phyloP scores from a whole-genome alignment of 2,888 invertebrate genomes.

The Unio pictorum region DNA sequence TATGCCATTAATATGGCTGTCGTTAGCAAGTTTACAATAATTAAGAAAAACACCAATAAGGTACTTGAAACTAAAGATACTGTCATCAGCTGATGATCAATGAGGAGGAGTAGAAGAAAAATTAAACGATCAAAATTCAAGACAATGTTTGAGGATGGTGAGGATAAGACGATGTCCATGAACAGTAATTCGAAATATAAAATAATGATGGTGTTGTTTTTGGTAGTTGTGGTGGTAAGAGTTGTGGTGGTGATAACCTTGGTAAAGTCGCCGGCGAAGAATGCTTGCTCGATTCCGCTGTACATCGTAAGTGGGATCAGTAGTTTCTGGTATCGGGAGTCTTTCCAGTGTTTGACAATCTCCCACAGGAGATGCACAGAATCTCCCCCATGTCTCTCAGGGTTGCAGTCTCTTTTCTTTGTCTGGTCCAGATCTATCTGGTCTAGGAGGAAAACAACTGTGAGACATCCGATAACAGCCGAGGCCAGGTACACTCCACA shows the following conservation, averaged over 20 bases:
- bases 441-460: constrained; percentile 91
- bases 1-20: too few species aligned
- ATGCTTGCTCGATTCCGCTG: constrained; percentile 98
- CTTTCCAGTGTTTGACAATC: constrained; percentile 85
- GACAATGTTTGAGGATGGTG: too few species aligned
- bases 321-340: constrained; percentile 88
- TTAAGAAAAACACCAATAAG: too few species aligned
- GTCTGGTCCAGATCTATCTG: constrained; percentile 53
- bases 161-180: too few species aligned
- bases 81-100: too few species aligned
- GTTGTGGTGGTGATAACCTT: constrained; percentile 61
- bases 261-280: constrained; percentile 84
- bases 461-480: constrained; percentile 86
- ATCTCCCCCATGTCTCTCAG: constrained; percentile 4
- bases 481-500: constrained; percentile 90
- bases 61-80: too few species aligned
- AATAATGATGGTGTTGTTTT: too few species aligned
- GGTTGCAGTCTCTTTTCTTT: neutral
- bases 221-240: too few species aligned
- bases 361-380: constrained; percentile 67
- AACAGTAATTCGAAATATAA: too few species aligned
- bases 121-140: too few species aligned
- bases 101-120: too few species aligned
- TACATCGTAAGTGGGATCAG: constrained; percentile 95
- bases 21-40: too few species aligned